Conservation (phyloP, 1,140 invertebrate genomes). For the Cyphomyrmex costatus region DNA sequence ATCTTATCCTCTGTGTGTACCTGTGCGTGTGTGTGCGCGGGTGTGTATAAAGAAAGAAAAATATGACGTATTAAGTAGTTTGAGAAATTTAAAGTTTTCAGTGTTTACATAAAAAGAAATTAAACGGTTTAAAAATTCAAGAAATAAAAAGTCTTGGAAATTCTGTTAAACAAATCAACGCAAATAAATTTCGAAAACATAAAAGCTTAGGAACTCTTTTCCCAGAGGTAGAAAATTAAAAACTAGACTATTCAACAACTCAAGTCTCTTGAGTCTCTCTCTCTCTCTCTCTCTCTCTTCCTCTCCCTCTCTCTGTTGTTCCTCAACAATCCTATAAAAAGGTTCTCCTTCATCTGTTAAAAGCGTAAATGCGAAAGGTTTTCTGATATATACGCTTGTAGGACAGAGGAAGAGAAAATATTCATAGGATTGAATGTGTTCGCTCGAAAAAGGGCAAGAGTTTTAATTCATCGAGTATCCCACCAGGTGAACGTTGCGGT, state of each 20-base stretch:
- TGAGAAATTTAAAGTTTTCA: background rate
- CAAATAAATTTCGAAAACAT: background rate
- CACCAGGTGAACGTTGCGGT: slow-evolving; percentile 20
- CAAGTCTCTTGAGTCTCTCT: background rate
- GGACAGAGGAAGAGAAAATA: background rate
- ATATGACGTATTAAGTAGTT: background rate
- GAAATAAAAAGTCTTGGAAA: background rate
- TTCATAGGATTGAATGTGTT: slow-evolving; percentile 1
- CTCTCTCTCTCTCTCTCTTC: too few species aligned
- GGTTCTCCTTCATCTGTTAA: background rate
- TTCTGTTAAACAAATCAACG: background rate
- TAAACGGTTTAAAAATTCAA: background rate
- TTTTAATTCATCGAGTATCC: slow-evolving; percentile 54
- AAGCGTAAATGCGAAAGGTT: slow-evolving; percentile 21
- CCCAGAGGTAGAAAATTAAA: slow-evolving; percentile 9
- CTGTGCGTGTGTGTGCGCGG: too few species aligned
- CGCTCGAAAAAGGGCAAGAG: slow-evolving; percentile 12
- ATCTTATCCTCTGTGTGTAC: too few species aligned
- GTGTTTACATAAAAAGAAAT: background rate
- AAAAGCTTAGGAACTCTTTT: background rate
- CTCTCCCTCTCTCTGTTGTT: background rate
- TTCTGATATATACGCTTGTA: background rate
- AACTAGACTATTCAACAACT: background rate
- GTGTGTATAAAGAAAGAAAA: background rate
- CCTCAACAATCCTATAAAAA: slow-evolving; percentile 10